Evolutionary conservation across 1,140 invertebrate genomes (phyloP).

Genomic region (Lepidotrigona ventralis): DNA sequence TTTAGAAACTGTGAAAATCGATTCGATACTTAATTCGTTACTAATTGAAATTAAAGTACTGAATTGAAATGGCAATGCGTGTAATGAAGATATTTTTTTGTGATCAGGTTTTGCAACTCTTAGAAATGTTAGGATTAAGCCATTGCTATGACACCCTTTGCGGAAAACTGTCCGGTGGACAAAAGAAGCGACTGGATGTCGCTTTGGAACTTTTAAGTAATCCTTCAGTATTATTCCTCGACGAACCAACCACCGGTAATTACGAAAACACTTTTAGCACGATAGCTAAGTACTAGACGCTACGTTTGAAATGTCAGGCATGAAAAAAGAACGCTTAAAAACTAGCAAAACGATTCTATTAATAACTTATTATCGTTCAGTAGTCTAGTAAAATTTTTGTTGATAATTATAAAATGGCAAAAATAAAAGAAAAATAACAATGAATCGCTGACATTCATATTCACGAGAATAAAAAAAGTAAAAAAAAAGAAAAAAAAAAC

Average conservation of each 20-base stretch:
- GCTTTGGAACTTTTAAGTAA: conserved; percentile 85
- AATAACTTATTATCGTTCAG: no score
- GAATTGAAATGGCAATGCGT: no score
- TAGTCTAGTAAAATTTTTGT: no score
- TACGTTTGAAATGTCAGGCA: not conserved
- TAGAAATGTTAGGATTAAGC: conserved; percentile 82
- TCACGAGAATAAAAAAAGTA: no score
- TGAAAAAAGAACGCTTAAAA: not conserved
- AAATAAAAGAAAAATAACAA: no score
- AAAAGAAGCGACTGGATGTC: conserved; percentile 87
- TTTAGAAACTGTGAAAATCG: no score
- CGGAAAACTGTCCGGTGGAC: conserved; percentile 85
- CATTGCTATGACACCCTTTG: conserved; percentile 83
- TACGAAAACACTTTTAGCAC: not conserved
- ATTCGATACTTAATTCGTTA: not conserved
- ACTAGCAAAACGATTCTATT: not conserved
- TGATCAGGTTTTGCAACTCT: conserved; percentile 80
- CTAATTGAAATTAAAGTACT: not conserved
- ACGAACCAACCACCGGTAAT: conserved; percentile 87
- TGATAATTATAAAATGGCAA: no score
- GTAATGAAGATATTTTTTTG: not conserved
- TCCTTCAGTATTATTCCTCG: conserved; percentile 89
- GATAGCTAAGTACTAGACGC: not conserved
- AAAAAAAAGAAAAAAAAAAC: no score
- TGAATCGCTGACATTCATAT: no score